Percentiles rank a stretch among this genome's conserved stretches.
Evolutionary conservation across 2,888 invertebrate species (phyloP).

Genomic region (Mactromeris polynyma): DNA sequence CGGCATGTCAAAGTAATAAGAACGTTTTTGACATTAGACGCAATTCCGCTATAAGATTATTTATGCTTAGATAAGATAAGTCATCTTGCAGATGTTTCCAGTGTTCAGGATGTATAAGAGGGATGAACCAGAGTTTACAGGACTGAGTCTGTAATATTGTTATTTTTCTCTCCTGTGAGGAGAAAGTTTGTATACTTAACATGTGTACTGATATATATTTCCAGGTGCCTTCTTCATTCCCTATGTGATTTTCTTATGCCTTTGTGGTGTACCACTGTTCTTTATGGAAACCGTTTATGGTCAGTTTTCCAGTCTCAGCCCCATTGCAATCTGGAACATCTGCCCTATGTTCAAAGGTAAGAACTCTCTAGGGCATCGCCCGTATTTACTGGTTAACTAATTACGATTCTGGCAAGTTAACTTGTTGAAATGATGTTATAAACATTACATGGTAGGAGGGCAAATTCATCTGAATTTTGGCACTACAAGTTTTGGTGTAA

Average conservation of each 20-base stretch:
- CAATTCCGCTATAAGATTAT: background rate
- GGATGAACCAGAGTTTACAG: no score
- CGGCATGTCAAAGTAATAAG: background rate
- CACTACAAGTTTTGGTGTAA: background rate
- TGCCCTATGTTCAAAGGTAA: slow-evolving; percentile 89
- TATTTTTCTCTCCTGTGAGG: no score
- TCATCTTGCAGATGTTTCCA: background rate
- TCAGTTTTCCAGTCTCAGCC: slow-evolving; percentile 89
- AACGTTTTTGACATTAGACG: background rate
- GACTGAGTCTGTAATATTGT: no score
- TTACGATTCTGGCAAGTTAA: background rate
- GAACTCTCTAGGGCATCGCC: background rate
- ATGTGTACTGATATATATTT: slow-evolving; percentile 14
- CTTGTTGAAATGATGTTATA: background rate
- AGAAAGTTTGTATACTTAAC: no score
- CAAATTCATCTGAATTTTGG: background rate
- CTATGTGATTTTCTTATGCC: slow-evolving; percentile 89
- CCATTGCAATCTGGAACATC: slow-evolving; percentile 89
- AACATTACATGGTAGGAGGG: background rate
- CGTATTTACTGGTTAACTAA: background rate
- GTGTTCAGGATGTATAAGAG: background rate
- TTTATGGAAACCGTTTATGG: slow-evolving; percentile 90
- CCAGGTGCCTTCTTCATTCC: slow-evolving; percentile 91
- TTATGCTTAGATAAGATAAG: background rate
- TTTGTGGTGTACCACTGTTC: slow-evolving; percentile 90